Evolutionary conservation across 1,140 invertebrate genomes (phyloP).

Genomic region (Heliconius congener): DNA sequence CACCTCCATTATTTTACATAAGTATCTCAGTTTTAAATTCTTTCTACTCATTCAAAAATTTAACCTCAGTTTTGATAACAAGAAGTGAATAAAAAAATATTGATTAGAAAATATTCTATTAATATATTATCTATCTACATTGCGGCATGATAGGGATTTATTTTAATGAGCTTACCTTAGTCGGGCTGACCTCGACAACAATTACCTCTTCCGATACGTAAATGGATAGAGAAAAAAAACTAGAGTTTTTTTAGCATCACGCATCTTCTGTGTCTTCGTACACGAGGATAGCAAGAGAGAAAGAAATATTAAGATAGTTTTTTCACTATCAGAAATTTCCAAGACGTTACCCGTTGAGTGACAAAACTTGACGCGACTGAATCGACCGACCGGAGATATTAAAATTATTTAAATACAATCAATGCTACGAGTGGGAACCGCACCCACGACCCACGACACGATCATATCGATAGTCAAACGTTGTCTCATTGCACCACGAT

Average conservation of each 20-base stretch:
- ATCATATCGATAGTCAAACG: too few relatives aligned
- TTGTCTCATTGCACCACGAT: too few relatives aligned
- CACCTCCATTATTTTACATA: not conserved
- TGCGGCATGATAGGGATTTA: not conserved
- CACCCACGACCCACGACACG: too few relatives aligned
- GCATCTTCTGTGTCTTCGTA: not conserved
- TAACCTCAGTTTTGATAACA: not conserved
- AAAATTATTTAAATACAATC: too few relatives aligned
- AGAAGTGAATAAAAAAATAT: not conserved
- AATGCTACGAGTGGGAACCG: too few relatives aligned
- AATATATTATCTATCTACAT: not conserved
- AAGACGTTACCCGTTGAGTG: too few relatives aligned
- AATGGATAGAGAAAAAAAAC: not conserved
- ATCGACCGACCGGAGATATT: too few relatives aligned
- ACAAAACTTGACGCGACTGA: too few relatives aligned
- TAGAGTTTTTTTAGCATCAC: not conserved
- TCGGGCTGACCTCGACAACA: not conserved
- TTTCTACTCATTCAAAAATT: not conserved
- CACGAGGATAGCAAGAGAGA: not conserved
- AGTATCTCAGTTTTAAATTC: not conserved
- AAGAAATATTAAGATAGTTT: too few relatives aligned
- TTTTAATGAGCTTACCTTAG: constrained; percentile 10
- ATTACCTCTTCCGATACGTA: constrained; percentile 8
- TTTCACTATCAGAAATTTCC: too few relatives aligned
- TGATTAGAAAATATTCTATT: not conserved